Conservation (phyloP, 2,113 vertebrate genomes). For the Rana temporaria region DNA sequence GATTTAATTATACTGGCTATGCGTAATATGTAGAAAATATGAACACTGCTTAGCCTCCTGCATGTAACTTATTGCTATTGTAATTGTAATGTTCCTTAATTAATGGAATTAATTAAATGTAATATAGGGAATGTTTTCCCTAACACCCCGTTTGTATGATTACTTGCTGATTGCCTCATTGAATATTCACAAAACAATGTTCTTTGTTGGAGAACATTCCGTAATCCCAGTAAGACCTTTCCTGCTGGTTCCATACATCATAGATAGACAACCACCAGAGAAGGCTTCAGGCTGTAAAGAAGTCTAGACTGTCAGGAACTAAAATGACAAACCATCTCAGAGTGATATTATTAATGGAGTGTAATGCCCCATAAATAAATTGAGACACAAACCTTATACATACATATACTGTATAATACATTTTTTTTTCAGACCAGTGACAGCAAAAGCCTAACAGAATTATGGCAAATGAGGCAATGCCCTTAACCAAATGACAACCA, state of each 20-base stretch:
- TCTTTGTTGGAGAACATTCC: constrained; percentile 43
- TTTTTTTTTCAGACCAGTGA: too few relatives aligned
- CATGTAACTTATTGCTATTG: constrained; percentile 44
- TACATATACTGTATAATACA: too few relatives aligned
- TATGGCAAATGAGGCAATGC: too few relatives aligned
- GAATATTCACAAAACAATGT: constrained; percentile 53
- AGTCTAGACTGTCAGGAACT: too few relatives aligned
- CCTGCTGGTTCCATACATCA: not conserved
- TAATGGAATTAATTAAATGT: constrained; percentile 56
- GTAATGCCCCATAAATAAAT: too few relatives aligned
- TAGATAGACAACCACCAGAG: not conserved
- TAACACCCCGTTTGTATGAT: constrained; percentile 49
- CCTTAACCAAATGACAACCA: too few relatives aligned
- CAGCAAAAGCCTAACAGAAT: too few relatives aligned
- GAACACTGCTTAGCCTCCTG: constrained; percentile 25
- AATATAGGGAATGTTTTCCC: constrained; percentile 53
- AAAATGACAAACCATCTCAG: too few relatives aligned
- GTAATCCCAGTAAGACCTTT: constrained; percentile 17
- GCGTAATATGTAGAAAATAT: constrained; percentile 43
- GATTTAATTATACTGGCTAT: constrained; percentile 43
- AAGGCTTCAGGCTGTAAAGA: not conserved
- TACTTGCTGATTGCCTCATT: constrained; percentile 49
- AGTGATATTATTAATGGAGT: too few relatives aligned
- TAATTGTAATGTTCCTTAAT: constrained; percentile 51
- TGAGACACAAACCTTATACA: too few relatives aligned